Evolutionary conservation across 2,888 invertebrate genomes (phyloP).

Genomic region (Campopleginae sp.): DNA sequence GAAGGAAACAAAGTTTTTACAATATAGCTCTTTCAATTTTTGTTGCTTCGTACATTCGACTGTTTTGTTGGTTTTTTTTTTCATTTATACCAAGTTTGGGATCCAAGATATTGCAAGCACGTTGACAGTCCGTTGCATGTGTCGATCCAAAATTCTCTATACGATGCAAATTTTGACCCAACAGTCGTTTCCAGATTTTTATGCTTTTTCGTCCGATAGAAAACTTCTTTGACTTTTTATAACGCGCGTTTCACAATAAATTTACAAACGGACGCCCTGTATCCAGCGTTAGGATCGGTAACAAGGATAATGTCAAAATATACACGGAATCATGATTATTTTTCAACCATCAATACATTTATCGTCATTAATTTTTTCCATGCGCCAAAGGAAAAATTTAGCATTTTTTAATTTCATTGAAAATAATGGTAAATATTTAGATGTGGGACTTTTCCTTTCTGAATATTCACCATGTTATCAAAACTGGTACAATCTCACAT

Average conservation of each 20-base stretch:
- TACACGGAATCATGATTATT: slow-evolving; percentile 76
- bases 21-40: background rate
- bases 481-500: background rate
- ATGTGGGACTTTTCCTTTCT: no score
- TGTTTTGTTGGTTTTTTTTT: background rate
- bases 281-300: slow-evolving; percentile 70
- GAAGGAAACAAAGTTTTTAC: background rate
- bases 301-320: slow-evolving; percentile 82
- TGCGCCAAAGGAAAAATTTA: slow-evolving; percentile 42
- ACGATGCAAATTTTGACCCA: background rate
- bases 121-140: background rate
- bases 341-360: slow-evolving; percentile 14
- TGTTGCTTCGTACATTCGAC: background rate
- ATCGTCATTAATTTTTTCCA: slow-evolving; percentile 59
- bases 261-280: slow-evolving; percentile 76
- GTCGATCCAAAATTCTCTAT: background rate
- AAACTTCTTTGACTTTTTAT: background rate
- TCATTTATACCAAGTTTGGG: background rate
- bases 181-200: no score
- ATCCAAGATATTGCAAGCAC: background rate
- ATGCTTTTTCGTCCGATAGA: background rate
- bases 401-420: slow-evolving; percentile 5
- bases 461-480: no score
- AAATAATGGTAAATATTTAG: no score
- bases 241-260: slow-evolving; percentile 63